Percentiles rank a stretch among this genome's conserved stretches.
Evolutionary conservation across 2,113 vertebrate species (phyloP).

Genomic region (Burhinus bistriatus): DNA sequence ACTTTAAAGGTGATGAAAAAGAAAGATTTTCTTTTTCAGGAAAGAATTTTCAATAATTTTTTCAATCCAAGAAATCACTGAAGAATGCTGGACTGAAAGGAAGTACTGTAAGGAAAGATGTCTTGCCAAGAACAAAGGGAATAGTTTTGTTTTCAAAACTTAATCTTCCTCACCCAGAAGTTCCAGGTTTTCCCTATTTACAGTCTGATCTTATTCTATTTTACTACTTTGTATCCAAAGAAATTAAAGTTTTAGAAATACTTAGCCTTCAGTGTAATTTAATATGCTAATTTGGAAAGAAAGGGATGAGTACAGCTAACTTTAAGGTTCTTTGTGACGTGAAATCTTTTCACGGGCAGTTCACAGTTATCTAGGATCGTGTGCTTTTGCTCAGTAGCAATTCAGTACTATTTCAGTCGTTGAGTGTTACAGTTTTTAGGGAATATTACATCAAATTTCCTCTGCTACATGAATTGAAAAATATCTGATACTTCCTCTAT

Average conservation of each 20-base stretch:
- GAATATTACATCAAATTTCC: neutral
- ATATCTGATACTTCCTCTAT: neutral
- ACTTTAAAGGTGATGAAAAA: neutral
- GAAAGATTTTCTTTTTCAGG: neutral
- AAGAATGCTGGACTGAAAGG: neutral
- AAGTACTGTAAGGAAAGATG: neutral
- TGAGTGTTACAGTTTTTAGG: neutral
- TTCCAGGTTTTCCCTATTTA: neutral
- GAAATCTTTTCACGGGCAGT: neutral
- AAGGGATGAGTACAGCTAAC: neutral
- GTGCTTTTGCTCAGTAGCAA: neutral
- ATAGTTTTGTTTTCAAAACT: neutral
- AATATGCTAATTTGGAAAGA: neutral
- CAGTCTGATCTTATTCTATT: neutral
- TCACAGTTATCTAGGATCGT: neutral
- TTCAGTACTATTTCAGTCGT: neutral
- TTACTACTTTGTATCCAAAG: neutral
- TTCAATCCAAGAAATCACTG: neutral
- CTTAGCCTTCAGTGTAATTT: neutral
- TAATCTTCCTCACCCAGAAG: neutral
- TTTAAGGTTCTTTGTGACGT: neutral
- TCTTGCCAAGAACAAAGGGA: neutral
- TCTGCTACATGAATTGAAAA: neutral
- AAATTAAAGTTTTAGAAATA: neutral
- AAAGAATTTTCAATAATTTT: neutral